Conservation (phyloP, 2,797 vertebrate genomes). For the Orestias chungarensis region DNA sequence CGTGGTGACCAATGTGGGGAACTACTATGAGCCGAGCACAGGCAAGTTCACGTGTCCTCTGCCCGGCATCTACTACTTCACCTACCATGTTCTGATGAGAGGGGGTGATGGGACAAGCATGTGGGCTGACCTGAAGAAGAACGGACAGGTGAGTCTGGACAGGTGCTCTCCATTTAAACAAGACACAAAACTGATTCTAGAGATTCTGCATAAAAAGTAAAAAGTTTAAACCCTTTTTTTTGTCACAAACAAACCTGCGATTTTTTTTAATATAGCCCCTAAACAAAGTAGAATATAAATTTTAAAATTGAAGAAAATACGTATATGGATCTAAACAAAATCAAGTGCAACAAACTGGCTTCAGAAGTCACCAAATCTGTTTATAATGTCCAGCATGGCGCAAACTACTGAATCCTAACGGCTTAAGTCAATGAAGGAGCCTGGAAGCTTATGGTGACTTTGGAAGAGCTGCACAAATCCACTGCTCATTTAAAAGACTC, state of each 20-base stretch:
- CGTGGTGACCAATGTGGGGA: constrained; percentile 93
- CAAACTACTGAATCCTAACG: neutral
- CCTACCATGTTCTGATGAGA: constrained; percentile 92
- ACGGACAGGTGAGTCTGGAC: constrained; percentile 84
- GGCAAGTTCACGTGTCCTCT: constrained; percentile 94
- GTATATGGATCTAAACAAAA: neutral
- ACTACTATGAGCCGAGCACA: constrained; percentile 90
- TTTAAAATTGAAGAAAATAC: neutral
- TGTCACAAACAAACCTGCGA: neutral
- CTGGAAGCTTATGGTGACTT: neutral
- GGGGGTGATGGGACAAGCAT: constrained; percentile 90
- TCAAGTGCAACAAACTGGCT: neutral
- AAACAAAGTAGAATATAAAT: neutral
- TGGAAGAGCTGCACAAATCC: neutral
- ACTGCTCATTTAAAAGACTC: neutral
- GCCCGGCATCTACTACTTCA: constrained; percentile 91
- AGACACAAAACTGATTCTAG: neutral
- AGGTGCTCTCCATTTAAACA: neutral
- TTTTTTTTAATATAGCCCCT: neutral
- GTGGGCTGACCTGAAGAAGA: constrained; percentile 92
- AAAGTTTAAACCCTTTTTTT: neutral
- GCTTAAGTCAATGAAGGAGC: neutral
- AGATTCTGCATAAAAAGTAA: neutral
- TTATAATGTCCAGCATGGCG: neutral
- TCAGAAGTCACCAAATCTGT: neutral